Base-by-base conservation (phyloP, 2,888 invertebrate species). In the Eilema griseolum region DNA sequence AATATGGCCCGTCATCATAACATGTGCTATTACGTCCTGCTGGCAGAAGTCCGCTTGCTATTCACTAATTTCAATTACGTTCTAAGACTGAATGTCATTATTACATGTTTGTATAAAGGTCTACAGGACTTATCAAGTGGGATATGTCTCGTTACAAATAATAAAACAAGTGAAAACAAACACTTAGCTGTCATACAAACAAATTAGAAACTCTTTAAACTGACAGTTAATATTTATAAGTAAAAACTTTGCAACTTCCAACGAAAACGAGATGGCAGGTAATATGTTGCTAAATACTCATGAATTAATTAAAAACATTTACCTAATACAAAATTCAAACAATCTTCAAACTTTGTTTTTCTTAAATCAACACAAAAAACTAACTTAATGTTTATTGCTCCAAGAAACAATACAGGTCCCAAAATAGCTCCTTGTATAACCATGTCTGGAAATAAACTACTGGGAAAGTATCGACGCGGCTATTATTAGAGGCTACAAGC, bases 351-450 rank as follows among this genome's bases (percentile, higher is more conserved):
- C 10, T 52, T 52, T 52, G 20, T 24, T 14, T 24, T 37, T 61
- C 20, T 71, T 62, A 24, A 61, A 31, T 56, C 60, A 41, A 33
- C 66, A 28, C 31, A 69, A 23, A 68, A 76, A 64, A 74, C 61
- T 68, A 66, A 66, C 23, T 65, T 66, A 2, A 46, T 71, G 61
- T 74, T 79, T 82, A 66, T 73, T 77, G 80, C 74, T 72, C 82
- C 67, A 78, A 83, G 84, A 83, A 89, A 89, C 89, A 88, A 87
- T 86, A 84, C 75, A 73, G 84, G 83, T 76, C 83, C 88, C 41
- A 86, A 88, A 92, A 93, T 93, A 92, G 86, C 86, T 77, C 86
- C 89, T 88, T 89, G 90, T 90, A 86, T 85, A 90, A 88, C 86
- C 85, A 86, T 84, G 85, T 86, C 89, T 88, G 84, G 88, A 89